A percentile compares a stretch with the other conserved stretches of the same genome.
These are phyloP conservation scores for Ophraella communa DNA, from an alignment of 2,888 invertebrate species.

Conservation along the genomic window DNA sequence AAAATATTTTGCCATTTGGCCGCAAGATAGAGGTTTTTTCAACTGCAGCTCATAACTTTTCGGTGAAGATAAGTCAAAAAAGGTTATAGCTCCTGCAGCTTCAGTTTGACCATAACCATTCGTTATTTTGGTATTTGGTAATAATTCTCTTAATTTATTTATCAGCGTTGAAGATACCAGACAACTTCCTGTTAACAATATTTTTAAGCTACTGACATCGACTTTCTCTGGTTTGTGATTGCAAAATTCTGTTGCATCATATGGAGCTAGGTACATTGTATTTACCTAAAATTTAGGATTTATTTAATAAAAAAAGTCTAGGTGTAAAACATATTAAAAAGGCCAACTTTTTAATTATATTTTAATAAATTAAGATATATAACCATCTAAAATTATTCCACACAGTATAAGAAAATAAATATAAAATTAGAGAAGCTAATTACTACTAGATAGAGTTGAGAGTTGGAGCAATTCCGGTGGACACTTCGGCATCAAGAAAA, in stretches of 20 bases:
- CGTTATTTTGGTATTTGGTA: conserved; percentile 22
- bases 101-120: conserved; percentile 34
- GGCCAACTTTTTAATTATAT: no score
- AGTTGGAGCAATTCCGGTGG: no score
- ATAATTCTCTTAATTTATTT: conserved; percentile 9
- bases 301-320: no score
- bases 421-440: no score
- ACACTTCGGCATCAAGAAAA: no score
- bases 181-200: conserved; percentile 22
- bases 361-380: no score
- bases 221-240: conserved; percentile 25
- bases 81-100: conserved; percentile 5
- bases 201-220: conserved; percentile 18
- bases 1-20: conserved; percentile 17
- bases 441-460: no score
- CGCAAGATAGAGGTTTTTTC: conserved; percentile 30
- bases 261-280: conserved; percentile 45
- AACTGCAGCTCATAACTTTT: conserved; percentile 24
- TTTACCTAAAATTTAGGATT: conserved; percentile 42
- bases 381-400: no score
- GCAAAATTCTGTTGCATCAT: conserved; percentile 37
- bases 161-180: conserved; percentile 24
- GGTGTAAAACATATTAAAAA: no score
- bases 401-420: no score
- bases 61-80: conserved; percentile 14